phyloP scores from a whole-genome alignment of 2,113 vertebrate species.

The Odocoileus virginianus region DNA sequence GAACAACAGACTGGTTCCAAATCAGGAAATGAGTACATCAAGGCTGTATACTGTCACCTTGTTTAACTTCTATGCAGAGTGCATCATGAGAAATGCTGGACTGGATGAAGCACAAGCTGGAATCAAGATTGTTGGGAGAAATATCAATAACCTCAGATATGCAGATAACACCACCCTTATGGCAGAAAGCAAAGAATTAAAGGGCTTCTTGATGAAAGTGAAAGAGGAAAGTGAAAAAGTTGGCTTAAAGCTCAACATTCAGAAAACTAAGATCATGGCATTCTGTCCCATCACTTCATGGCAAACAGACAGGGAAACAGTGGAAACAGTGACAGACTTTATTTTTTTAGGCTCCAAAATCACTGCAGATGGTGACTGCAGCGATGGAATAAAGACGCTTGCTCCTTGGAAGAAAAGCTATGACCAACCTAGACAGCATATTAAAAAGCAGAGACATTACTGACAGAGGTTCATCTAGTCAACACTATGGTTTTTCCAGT shows the following conservation, averaged over 20 bases:
- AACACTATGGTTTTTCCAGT: neutral
- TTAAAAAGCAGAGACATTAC: neutral
- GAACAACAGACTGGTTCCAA: neutral
- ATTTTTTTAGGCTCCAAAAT: neutral
- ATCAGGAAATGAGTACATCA: fast-evolving
- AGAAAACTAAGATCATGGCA: neutral
- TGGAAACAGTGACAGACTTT: neutral
- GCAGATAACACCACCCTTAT: neutral
- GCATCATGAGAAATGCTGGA: neutral
- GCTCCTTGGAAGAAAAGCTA: neutral
- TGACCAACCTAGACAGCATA: neutral
- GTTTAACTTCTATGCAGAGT: neutral
- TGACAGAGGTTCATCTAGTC: neutral
- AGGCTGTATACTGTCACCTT: neutral
- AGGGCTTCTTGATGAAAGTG: neutral
- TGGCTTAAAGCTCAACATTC: neutral
- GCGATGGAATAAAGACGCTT: neutral
- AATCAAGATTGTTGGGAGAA: neutral
- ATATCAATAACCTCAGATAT: neutral
- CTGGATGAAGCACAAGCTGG: neutral
- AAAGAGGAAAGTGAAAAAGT: neutral
- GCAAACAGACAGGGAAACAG: neutral
- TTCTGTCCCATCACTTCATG: neutral
- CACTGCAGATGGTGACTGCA: neutral
- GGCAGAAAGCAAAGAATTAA: neutral